phyloP scores from a whole-genome alignment of 1,140 invertebrate species.

The Ostrea edulis region DNA sequence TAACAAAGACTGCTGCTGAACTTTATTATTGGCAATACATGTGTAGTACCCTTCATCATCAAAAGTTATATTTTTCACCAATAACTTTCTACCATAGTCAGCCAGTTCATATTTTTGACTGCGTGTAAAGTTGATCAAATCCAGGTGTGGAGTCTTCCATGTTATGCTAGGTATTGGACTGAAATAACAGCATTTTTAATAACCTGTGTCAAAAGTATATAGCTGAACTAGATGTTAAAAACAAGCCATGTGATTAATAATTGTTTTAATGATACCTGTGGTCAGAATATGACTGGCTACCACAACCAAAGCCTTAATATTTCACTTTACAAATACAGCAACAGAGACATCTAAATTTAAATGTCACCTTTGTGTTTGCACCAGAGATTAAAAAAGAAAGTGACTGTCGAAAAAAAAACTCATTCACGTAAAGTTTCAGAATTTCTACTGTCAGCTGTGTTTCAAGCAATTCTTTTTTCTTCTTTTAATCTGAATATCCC shows the following conservation, averaged over 20 bases:
- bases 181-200: neutral
- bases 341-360: no score
- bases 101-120: conserved; percentile 12
- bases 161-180: neutral
- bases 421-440: no score
- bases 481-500: no score
- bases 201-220: neutral
- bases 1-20: conserved; percentile 11
- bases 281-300: neutral
- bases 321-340: no score
- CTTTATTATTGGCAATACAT: neutral
- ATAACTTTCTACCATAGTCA: neutral
- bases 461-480: no score
- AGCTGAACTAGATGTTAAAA: no score
- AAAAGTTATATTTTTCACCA: conserved; percentile 2
- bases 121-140: neutral
- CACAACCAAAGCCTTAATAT: neutral
- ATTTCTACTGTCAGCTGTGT: no score
- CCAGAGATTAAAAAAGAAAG: no score
- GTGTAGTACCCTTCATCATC: conserved; percentile 29
- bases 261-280: no score
- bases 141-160: conserved; percentile 2
- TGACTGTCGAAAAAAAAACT: no score
- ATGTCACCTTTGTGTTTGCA: no score
- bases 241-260: no score